Percentiles rank a stretch among this genome's conserved stretches.
These are phyloP conservation scores for Pungitius pungitius DNA, from an alignment of 2,113 vertebrate species.

Conservation along the genomic window DNA sequence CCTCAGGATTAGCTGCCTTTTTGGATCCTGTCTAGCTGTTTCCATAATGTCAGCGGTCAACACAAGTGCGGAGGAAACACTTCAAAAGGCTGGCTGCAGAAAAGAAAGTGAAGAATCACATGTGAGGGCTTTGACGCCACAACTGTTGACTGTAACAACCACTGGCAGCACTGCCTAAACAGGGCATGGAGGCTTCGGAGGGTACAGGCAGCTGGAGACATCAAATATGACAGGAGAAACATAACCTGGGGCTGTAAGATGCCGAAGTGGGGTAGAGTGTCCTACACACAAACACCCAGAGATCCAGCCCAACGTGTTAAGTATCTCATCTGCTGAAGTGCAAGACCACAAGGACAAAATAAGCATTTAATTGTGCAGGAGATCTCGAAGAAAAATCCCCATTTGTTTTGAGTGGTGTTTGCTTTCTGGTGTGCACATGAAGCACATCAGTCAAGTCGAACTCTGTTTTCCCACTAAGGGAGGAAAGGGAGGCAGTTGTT, in stretches of 20 bases:
- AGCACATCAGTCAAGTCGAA: not conserved
- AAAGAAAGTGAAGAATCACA: slow-evolving; percentile 45
- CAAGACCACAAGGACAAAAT: not conserved
- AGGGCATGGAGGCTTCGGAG: slow-evolving; percentile 17
- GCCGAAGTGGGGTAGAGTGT: slow-evolving; percentile 11
- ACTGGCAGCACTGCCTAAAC: slow-evolving; percentile 43
- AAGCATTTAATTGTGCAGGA: not conserved
- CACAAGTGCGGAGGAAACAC: slow-evolving; percentile 29
- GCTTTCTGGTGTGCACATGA: not conserved
- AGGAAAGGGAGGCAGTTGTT: not conserved
- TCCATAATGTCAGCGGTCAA: slow-evolving; percentile 60
- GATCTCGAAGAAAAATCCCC: not conserved
- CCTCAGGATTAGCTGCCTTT: slow-evolving; percentile 44
- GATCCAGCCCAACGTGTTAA: slow-evolving; percentile 17
- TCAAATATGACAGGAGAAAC: slow-evolving; percentile 42
- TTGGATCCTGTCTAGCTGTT: slow-evolving; percentile 32
- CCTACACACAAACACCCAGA: slow-evolving; percentile 16
- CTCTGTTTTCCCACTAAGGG: not conserved
- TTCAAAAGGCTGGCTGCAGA: slow-evolving; percentile 34
- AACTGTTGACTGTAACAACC: slow-evolving; percentile 54
- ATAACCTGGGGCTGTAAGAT: slow-evolving; percentile 37
- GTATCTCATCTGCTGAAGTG: slow-evolving; percentile 2
- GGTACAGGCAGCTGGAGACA: slow-evolving; percentile 39
- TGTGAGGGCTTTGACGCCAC: slow-evolving; percentile 32
- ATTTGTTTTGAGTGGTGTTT: not conserved